These are phyloP conservation scores for Poeciliopsis gracilis DNA, from an alignment of 2,797 vertebrate species.

Conservation along the genomic window DNA sequence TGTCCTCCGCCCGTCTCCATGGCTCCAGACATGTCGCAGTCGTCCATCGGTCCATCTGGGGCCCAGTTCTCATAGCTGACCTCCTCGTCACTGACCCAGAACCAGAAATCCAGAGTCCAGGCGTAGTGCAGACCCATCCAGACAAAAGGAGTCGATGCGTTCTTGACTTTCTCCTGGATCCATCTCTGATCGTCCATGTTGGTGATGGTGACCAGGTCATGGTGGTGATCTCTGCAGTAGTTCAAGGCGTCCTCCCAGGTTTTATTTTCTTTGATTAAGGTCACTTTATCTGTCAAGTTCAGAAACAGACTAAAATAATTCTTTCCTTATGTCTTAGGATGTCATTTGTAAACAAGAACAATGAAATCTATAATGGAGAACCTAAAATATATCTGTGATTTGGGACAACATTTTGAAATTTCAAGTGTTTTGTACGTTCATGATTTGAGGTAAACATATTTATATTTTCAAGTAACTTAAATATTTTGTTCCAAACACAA, in stretches of 20 bases:
- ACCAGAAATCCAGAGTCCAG: background rate
- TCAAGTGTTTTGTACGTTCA: too few relatives aligned
- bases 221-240: rapidly evolving
- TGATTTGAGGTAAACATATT: too few relatives aligned
- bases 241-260: slow-evolving; percentile 22
- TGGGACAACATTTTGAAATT: too few relatives aligned
- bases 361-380: too few relatives aligned
- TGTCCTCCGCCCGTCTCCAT: background rate
- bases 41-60: rapidly evolving
- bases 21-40: background rate
- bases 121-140: slow-evolving; percentile 34
- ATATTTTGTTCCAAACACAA: too few relatives aligned
- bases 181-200: background rate
- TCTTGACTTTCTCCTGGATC: background rate
- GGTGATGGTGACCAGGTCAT: slow-evolving; percentile 10
- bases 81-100: background rate
- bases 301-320: too few relatives aligned
- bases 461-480: too few relatives aligned
- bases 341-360: too few relatives aligned
- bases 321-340: too few relatives aligned
- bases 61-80: background rate
- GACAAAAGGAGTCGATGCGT: rapidly evolving
- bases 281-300: background rate
- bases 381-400: too few relatives aligned
- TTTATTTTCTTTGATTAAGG: background rate